Evolutionary conservation across 2,888 invertebrate genomes (phyloP), one percentile per base, ranked within the genome.

Genomic region (Imbricaverruca yamaguchii): DNA sequence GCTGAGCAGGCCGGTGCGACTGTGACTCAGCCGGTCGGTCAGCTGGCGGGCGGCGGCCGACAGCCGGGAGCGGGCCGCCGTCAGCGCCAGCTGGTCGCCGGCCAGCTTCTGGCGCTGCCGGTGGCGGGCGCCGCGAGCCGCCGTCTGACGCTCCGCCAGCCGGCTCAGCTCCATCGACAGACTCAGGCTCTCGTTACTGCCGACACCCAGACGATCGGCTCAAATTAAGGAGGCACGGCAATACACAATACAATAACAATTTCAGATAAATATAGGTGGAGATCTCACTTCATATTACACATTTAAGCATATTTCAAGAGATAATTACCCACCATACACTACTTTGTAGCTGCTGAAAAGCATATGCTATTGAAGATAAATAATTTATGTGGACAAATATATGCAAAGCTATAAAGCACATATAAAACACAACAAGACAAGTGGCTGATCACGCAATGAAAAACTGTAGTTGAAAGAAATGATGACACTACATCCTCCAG

Each of bases 1-100:
- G 25, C 23, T 39, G n/a, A 21, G 63, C 61, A 55, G 53, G 25
- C 18, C 63, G 63, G 25, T 53, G 25, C 57, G 57, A 10, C 39
- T 21, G 53, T 63, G 11, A 55, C 69, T 23, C 56, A 77, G 39
- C 82, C 80, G n/a, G 65, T 80, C 59, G 81, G 81, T 79, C 59
- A 80, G 18, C 79, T 74, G 56, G 65, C 81, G 21, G 80, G 81
- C 39, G 80, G 81, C 55, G 57, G 65, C 21, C 55, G 55, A 25
- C 65, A 80, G 57, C 23, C 25, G 67, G 57, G 59, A 55, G 57
- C 56, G 56, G 0, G 13, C 79, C 23, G 23, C 79, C 7, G 23
- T 15, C 79, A 79, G 57, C 56, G 59, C 79, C 79, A 79, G 23
- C 79, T 59, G 55, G 57, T 59, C 79, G 25, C 39, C 69, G 25